phyloP scores from a whole-genome alignment of 37 sponge, comb jelly and placozoan species.

The Agelas oroides region DNA sequence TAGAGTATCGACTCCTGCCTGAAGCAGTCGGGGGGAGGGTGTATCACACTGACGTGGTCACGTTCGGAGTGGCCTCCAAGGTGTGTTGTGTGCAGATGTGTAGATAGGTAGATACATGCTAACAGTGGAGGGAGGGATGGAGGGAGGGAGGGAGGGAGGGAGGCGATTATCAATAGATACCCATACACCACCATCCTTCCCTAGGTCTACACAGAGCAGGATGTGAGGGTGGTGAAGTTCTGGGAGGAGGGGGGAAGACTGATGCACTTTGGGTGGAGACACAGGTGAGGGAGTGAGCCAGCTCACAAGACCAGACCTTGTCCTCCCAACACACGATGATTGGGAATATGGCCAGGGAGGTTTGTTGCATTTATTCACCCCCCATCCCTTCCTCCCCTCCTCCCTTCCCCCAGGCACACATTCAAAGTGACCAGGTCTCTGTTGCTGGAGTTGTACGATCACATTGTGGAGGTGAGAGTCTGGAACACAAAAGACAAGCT shows the following conservation, averaged over 20 bases:
- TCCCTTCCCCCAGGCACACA: conserved; percentile 43
- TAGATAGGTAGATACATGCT: too few relatives aligned
- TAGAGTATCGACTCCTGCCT: conserved; percentile 85
- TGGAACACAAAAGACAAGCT: conserved; percentile 84
- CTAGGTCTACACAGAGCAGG: conserved; percentile 72
- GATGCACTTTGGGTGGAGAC: conserved; percentile 75
- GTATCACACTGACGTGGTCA: conserved; percentile 84
- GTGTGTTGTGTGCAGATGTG: conserved; percentile 30
- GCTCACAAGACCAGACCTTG: neutral
- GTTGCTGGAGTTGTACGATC: conserved; percentile 75
- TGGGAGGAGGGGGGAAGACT: conserved; percentile 45
- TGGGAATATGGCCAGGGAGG: too few relatives aligned
- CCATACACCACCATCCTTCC: too few relatives aligned
- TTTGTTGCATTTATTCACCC: too few relatives aligned
- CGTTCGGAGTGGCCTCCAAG: conserved; percentile 82
- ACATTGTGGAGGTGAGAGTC: conserved; percentile 72
- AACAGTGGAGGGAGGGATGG: too few relatives aligned
- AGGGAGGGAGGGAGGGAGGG: too few relatives aligned
- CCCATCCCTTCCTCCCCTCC: neutral
- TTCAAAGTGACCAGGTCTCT: conserved; percentile 57
- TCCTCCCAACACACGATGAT: too few relatives aligned
- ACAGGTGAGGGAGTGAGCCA: conserved; percentile 82
- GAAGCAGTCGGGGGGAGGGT: neutral
- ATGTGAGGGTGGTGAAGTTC: conserved; percentile 71
- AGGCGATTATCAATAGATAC: too few relatives aligned